Evolutionary conservation across 2,113 vertebrate species (phyloP).

Genomic region (Bos indicus): DNA sequence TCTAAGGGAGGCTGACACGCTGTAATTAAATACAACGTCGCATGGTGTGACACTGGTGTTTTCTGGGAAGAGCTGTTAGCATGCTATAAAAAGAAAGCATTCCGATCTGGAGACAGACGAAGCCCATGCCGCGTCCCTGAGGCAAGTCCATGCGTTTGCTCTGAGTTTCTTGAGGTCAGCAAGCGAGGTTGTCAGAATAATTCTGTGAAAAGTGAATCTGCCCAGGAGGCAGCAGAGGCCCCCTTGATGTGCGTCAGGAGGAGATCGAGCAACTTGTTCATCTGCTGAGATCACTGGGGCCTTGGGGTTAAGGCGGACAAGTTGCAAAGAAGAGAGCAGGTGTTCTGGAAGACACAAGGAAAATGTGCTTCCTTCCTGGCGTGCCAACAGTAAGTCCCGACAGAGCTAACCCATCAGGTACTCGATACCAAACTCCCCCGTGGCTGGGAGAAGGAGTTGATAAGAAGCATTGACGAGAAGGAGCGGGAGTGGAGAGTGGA

Average conservation of each 20-base stretch:
- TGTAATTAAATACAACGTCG: neutral
- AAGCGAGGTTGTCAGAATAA: neutral
- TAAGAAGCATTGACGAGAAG: neutral
- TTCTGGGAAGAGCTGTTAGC: neutral
- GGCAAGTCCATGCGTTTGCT: rapidly evolving
- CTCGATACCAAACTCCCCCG: rapidly evolving
- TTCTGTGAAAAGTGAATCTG: neutral
- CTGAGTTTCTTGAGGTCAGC: neutral
- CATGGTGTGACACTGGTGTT: neutral
- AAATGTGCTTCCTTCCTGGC: rapidly evolving
- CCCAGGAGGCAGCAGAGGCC: neutral
- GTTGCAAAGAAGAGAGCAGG: rapidly evolving
- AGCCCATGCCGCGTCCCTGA: rapidly evolving
- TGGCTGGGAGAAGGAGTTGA: neutral
- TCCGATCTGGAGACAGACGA: rapidly evolving
- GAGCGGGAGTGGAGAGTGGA: no score
- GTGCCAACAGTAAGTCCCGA: neutral
- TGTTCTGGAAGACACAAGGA: neutral
- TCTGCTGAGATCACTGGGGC: rapidly evolving
- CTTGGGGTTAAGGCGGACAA: rapidly evolving
- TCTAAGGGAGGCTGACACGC: neutral
- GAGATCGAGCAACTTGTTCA: rapidly evolving
- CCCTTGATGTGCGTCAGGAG: neutral
- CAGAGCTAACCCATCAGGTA: rapidly evolving
- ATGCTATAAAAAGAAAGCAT: neutral